Percentiles rank a stretch among this genome's conserved stretches.
phyloP scores from a whole-genome alignment of 2,797 vertebrate species.

The Pipistrellus pipistrellus region DNA sequence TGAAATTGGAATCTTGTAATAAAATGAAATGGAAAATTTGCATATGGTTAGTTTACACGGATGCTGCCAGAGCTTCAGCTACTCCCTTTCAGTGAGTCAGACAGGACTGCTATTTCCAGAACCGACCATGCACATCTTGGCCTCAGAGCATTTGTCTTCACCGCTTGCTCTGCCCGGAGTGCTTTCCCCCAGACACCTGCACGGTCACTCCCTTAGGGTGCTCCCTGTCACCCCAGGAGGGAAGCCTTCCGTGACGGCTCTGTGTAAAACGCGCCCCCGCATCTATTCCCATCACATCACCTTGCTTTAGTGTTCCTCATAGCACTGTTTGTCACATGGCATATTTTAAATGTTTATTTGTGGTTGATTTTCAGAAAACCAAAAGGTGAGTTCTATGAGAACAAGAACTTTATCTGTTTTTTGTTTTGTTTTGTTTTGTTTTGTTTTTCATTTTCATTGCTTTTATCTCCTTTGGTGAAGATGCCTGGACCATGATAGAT shows the following conservation, averaged over 20 bases:
- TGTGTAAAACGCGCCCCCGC: neutral
- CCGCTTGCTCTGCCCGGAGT: neutral
- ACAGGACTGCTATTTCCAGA: neutral
- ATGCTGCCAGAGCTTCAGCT: neutral
- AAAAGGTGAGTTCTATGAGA: neutral
- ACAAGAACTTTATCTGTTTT: neutral
- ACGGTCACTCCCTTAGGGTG: neutral
- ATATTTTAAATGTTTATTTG: neutral
- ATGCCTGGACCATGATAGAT: neutral
- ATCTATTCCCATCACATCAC: neutral
- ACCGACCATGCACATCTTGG: neutral
- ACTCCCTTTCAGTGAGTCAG: slow-evolving; percentile 29
- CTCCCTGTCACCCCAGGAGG: neutral
- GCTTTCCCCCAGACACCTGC: neutral
- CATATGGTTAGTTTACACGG: neutral
- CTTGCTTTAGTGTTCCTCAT: neutral
- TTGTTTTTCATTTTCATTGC: neutral
- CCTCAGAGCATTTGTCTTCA: neutral
- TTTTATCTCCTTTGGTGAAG: neutral
- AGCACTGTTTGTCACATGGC: neutral
- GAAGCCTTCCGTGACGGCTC: neutral
- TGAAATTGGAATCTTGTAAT: slow-evolving; percentile 38
- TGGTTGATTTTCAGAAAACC: neutral
- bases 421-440: neutral
- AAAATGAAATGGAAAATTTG: slow-evolving; percentile 9